phyloP scores from a whole-genome alignment of 2,113 vertebrate species.

The Chaetops frenatus region DNA sequence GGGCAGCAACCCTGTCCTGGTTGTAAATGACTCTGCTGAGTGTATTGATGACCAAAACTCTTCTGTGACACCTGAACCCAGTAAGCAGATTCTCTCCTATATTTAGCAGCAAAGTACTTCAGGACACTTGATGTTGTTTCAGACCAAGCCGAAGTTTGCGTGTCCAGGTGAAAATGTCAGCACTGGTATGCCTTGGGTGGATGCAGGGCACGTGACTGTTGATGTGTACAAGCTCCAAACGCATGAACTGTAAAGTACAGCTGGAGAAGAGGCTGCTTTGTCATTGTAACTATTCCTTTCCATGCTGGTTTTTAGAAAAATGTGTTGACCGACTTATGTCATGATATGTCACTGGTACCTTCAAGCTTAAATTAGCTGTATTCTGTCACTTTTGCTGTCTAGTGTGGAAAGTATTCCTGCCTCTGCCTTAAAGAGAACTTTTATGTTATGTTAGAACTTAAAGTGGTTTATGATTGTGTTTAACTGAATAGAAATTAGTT shows the following conservation, averaged over 20 bases:
- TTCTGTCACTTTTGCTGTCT: background rate
- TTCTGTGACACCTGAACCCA: background rate
- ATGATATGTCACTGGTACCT: background rate
- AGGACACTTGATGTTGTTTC: background rate
- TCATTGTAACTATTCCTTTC: background rate
- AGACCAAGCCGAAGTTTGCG: rapidly evolving
- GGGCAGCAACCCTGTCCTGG: background rate
- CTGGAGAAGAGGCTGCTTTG: background rate
- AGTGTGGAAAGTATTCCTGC: background rate
- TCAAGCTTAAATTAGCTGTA: background rate
- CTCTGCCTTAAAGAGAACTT: background rate
- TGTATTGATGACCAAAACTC: background rate
- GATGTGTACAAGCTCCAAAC: background rate
- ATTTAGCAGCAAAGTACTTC: background rate
- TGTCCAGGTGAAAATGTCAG: background rate
- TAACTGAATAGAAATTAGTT: background rate
- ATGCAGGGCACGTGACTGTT: background rate
- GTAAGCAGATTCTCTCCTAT: background rate
- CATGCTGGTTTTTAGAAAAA: background rate
- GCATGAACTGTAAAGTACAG: background rate
- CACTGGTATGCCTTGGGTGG: background rate
- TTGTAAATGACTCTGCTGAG: background rate
- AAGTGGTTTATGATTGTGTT: background rate
- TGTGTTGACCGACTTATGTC: rapidly evolving
- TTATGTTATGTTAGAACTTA: background rate